A percentile compares a stretch with the other conserved stretches of the same genome.
Conservation (phyloP, 1,140 invertebrate species). For the Tribolium madens region DNA sequence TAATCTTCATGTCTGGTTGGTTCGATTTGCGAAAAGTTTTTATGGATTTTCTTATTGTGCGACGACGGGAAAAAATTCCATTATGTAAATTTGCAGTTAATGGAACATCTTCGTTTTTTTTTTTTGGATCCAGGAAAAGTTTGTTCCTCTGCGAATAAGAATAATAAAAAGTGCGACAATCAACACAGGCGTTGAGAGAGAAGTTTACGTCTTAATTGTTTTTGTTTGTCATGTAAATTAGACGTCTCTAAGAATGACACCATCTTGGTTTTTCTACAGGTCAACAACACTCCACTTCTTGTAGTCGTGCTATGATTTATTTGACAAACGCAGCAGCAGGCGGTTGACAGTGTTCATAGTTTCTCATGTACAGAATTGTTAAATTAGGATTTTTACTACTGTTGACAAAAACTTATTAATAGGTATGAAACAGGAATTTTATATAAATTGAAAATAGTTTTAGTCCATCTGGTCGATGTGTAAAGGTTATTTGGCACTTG, state of each 20-base stretch:
- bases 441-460: background rate
- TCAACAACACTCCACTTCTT: background rate
- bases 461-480: background rate
- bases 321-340: background rate
- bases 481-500: background rate
- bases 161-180: conserved; percentile 38
- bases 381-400: too few relatives aligned
- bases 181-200: conserved; percentile 22
- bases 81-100: conserved; percentile 35
- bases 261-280: conserved; percentile 3
- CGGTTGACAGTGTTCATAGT: too few relatives aligned
- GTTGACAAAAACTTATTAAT: too few relatives aligned
- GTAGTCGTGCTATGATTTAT: background rate
- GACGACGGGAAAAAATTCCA: conserved; percentile 22
- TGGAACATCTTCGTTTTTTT: conserved; percentile 34
- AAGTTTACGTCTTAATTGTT: conserved; percentile 36
- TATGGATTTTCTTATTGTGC: conserved; percentile 39
- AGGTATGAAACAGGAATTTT: background rate
- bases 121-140: conserved; percentile 9
- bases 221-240: conserved; percentile 31
- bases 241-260: background rate
- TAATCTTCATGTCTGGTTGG: conserved; percentile 5
- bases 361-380: too few relatives aligned
- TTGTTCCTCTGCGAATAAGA: conserved; percentile 18
- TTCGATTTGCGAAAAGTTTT: conserved; percentile 23